phyloP scores from a whole-genome alignment of 2,888 invertebrate species.

The Plagiodera versicolora region DNA sequence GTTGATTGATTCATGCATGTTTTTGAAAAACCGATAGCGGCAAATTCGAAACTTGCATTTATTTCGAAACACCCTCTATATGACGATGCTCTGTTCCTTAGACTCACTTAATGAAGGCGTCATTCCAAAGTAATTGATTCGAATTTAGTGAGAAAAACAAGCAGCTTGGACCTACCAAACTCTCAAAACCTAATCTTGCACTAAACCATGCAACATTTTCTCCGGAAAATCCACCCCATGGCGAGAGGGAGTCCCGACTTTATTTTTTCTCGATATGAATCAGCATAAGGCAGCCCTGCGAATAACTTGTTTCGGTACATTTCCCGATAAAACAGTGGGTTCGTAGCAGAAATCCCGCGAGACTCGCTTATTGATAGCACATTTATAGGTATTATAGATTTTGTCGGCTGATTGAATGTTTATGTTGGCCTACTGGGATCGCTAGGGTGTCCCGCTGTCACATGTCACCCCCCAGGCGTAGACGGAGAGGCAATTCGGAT shows the following conservation, averaged over 20 bases:
- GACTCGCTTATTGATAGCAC: constrained; percentile 55
- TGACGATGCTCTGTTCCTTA: too few relatives aligned
- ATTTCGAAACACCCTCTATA: too few relatives aligned
- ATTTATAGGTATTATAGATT: constrained; percentile 55
- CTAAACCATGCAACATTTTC: too few relatives aligned
- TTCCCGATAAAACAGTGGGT: constrained; percentile 52
- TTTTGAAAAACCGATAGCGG: too few relatives aligned
- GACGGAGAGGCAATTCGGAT: constrained; percentile 10
- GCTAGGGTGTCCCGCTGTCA: constrained; percentile 32
- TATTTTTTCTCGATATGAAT: constrained; percentile 19
- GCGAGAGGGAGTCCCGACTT: not conserved
- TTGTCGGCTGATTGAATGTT: constrained; percentile 40
- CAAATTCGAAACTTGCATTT: too few relatives aligned
- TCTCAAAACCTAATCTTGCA: too few relatives aligned
- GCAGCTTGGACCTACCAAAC: too few relatives aligned
- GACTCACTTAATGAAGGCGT: too few relatives aligned
- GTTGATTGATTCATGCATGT: too few relatives aligned
- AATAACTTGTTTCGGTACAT: constrained; percentile 51
- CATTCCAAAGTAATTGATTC: too few relatives aligned
- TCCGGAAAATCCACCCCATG: too few relatives aligned
- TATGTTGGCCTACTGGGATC: constrained; percentile 34
- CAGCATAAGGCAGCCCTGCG: constrained; percentile 31
- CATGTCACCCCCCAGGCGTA: constrained; percentile 29
- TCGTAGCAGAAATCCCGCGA: constrained; percentile 47
- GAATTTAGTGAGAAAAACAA: too few relatives aligned